phyloP scores from a whole-genome alignment of 2,113 vertebrate species.

The Nesogale talazaci region DNA sequence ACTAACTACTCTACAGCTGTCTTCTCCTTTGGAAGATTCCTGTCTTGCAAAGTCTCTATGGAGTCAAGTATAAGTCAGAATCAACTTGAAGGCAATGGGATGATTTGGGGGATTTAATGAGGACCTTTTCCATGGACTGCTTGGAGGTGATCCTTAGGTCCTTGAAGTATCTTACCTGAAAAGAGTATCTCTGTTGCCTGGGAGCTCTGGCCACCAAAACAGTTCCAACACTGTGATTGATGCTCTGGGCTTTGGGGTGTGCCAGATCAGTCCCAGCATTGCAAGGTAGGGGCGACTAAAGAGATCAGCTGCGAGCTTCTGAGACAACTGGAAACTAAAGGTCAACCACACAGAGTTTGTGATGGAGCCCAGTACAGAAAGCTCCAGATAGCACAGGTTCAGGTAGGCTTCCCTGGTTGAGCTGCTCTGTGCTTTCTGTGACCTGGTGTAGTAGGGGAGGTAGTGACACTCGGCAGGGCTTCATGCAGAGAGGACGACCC shows the following conservation, averaged over 20 bases:
- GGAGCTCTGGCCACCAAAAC: not conserved
- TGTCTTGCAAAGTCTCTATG: not conserved
- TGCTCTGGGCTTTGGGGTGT: not conserved
- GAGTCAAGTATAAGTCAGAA: not conserved
- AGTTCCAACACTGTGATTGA: not conserved
- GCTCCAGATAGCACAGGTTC: not conserved
- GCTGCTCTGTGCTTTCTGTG: not conserved
- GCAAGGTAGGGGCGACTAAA: not conserved
- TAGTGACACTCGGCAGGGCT: not conserved
- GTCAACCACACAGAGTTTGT: not conserved
- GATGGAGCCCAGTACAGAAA: not conserved
- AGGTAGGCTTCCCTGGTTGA: not conserved
- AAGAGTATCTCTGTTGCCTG: not conserved
- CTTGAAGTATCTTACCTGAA: not conserved
- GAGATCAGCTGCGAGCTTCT: not conserved
- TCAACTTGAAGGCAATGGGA: not conserved
- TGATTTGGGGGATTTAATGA: not conserved
- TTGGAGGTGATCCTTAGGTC: not conserved
- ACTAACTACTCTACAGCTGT: not conserved
- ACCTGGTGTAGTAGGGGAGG: not conserved
- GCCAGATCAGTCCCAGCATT: not conserved
- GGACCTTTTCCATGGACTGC: not conserved
- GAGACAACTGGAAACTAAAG: not conserved
- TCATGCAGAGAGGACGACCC: not conserved
- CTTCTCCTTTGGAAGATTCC: too few species aligned